Percentiles rank a stretch among this genome's conserved stretches.
Evolutionary conservation across 1,140 invertebrate genomes (phyloP).

Genomic region (Drosophila repletoides): DNA sequence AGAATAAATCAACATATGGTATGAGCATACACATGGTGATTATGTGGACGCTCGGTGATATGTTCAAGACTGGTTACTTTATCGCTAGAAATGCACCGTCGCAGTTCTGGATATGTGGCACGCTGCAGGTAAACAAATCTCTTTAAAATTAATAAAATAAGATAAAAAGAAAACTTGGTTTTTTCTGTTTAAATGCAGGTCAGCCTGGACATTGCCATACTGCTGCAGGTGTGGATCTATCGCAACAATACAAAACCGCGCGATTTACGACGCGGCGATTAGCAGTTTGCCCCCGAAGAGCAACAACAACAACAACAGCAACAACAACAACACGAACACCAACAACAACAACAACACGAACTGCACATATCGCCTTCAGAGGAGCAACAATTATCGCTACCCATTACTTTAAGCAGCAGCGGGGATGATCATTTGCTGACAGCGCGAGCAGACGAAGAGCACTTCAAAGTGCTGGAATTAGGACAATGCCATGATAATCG

Average conservation of each 20-base stretch:
- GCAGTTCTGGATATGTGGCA: constrained; percentile 98
- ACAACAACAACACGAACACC: constrained; percentile 34
- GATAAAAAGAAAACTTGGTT: background rate
- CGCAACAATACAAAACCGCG: constrained; percentile 85
- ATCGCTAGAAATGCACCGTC: constrained; percentile 93
- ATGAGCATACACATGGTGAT: constrained; percentile 95
- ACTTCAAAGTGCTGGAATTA: constrained; percentile 62
- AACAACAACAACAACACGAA: constrained; percentile 59
- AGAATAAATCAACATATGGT: constrained; percentile 90
- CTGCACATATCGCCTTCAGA: constrained; percentile 67
- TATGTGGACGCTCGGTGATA: constrained; percentile 97
- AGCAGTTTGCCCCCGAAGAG: constrained; percentile 84
- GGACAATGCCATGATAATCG: constrained; percentile 77
- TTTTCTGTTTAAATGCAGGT: constrained; percentile 47
- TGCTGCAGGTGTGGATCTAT: constrained; percentile 86
- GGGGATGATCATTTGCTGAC: constrained; percentile 76
- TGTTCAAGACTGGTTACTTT: constrained; percentile 99
- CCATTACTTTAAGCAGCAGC: constrained; percentile 68
- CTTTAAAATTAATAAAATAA: background rate
- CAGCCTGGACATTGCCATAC: constrained; percentile 83
- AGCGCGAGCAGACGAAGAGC: constrained; percentile 71
- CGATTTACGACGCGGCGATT: constrained; percentile 85
- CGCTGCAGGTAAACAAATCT: constrained; percentile 89
- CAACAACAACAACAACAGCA: constrained; percentile 70
- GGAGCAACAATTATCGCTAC: constrained; percentile 69